Percentiles rank a stretch among this genome's conserved stretches.
These are phyloP conservation scores for Leptopilina boulardi DNA, from an alignment of 1,140 invertebrate genomes.

Conservation along the genomic window DNA sequence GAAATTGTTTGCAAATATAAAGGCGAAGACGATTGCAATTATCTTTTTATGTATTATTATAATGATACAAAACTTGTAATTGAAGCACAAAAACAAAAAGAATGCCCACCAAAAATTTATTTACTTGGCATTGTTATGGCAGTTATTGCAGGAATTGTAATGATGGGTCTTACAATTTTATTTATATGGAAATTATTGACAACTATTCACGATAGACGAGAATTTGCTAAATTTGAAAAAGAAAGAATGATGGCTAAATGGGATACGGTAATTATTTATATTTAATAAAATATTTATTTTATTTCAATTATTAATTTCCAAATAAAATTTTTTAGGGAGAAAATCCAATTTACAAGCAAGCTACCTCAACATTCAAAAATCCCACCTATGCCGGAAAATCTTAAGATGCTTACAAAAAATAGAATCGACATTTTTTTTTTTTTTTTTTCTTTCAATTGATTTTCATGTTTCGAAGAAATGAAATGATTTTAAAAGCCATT, in stretches of 20 bases:
- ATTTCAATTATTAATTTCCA: too few relatives aligned
- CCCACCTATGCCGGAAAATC: conserved; percentile 89
- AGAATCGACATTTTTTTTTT: too few relatives aligned
- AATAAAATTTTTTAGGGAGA: conserved; percentile 86
- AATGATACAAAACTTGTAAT: conserved; percentile 78
- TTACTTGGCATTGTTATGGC: conserved; percentile 92
- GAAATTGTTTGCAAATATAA: conserved; percentile 87
- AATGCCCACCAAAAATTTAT: conserved; percentile 87
- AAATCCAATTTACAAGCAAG: conserved; percentile 99
- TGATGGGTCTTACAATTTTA: conserved; percentile 91
- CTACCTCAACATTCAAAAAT: conserved; percentile 99
- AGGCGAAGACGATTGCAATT: conserved; percentile 91
- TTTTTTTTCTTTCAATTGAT: not conserved
- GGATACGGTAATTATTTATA: conserved; percentile 85
- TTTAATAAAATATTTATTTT: conserved; percentile 40
- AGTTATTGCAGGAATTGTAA: conserved; percentile 92
- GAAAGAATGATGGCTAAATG: conserved; percentile 96
- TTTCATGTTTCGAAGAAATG: not conserved
- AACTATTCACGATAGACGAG: conserved; percentile 95
- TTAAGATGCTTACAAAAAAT: conserved; percentile 36
- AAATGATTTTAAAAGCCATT: too few relatives aligned
- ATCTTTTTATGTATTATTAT: conserved; percentile 88
- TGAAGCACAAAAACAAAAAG: conserved; percentile 84
- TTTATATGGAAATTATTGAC: conserved; percentile 97
- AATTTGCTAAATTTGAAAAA: conserved; percentile 98